Percentiles rank a stretch among this genome's conserved stretches.
phyloP scores from a whole-genome alignment of 2,888 invertebrate species.

The Marronus borbonicus region DNA sequence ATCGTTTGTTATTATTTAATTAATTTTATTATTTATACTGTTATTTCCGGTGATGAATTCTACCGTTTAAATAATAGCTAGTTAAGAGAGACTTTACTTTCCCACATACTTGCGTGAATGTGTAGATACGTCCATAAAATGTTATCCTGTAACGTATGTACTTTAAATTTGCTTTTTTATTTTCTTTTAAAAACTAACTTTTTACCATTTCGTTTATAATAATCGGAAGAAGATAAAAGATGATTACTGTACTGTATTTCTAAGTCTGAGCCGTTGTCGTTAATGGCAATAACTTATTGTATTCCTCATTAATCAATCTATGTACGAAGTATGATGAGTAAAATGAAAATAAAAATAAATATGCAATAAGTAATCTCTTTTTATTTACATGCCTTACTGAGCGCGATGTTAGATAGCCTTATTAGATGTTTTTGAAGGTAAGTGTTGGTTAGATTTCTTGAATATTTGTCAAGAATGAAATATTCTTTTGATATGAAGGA shows the following conservation, averaged over 20 bases:
- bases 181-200: too few relatives aligned
- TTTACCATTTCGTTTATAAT: neutral
- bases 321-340: slow-evolving; percentile 58
- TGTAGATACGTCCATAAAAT: neutral
- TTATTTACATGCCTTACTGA: neutral
- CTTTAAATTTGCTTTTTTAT: neutral
- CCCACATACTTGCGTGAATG: too few relatives aligned
- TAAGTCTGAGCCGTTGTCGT: slow-evolving; percentile 67
- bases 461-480: too few relatives aligned
- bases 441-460: too few relatives aligned
- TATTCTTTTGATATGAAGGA: too few relatives aligned
- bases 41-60: too few relatives aligned
- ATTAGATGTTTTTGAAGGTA: too few relatives aligned
- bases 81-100: too few relatives aligned
- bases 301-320: slow-evolving; percentile 66
- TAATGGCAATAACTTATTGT: slow-evolving; percentile 67
- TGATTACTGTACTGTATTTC: slow-evolving; percentile 65
- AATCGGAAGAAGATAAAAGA: neutral
- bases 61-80: too few relatives aligned
- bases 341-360: slow-evolving; percentile 45
- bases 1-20: slow-evolving; percentile 12
- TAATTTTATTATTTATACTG: too few relatives aligned
- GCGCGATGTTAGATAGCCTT: too few relatives aligned
- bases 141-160: slow-evolving; percentile 12
- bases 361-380: neutral